Base-by-base conservation (phyloP, 2,888 invertebrate genomes). In the Aphidius colemani region DNA sequence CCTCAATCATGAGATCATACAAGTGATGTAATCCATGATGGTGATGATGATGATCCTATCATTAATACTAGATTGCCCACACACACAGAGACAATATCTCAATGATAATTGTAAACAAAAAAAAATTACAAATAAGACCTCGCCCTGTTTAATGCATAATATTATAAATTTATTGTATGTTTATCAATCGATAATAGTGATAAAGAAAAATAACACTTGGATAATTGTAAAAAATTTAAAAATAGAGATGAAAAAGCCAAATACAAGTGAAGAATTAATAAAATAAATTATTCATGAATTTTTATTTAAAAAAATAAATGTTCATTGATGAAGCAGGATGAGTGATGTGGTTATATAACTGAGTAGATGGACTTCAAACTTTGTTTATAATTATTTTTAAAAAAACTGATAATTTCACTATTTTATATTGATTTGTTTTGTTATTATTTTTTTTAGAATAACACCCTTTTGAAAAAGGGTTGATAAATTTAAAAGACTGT, bases 391-490 rank as follows among this genome's bases (percentile, higher is more conserved):
- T 18, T 1, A n/a, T n/a, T n/a, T n/a, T n/a, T n/a, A n/a, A n/a
- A n/a, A n/a, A n/a, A n/a, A n/a, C n/a, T n/a, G n/a, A 1, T 18
- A 1, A 1, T 18, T 18, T 18, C 2, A 18, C 1, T 44, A 43
- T 13, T 43, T 49, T n/a, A 40, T 13, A 13, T 50, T 40, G 49
- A 41, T 56, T 59, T 59, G 30, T 63, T 53, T 67, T 56, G 1
- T 2, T 30, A 30, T 30, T 30, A 30, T 30, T 30, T 30, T 30
- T 49, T 44, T 78, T 80, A 39, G 71, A 82, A 80, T 75, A 72
- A 73, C 71, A 74, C 81, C 81, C 81, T 78, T 30, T 46, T 77
- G 67, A 71, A 66, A 71, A 51, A 74, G 79, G 77, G 76, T 75
- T 58, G 43, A 58, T 48, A 63, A 43, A 53, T 30, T 30, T 5